A percentile compares a stretch with the other conserved stretches of the same genome.
Conservation (phyloP, 1,140 invertebrate genomes). For the Drosophila punjabiensis region DNA sequence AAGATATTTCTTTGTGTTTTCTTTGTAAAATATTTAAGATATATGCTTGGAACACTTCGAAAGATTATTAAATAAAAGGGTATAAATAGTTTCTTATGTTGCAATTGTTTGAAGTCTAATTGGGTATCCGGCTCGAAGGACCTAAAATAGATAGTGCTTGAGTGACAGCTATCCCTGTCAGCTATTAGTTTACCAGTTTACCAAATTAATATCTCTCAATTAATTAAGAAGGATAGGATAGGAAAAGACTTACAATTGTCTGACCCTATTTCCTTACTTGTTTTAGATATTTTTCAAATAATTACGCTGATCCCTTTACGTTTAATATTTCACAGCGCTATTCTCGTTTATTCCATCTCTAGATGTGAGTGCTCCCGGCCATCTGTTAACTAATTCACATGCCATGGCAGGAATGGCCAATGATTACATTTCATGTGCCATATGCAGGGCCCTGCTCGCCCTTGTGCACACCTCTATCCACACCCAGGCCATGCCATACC, state of each 20-base stretch:
- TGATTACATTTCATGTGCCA: slow-evolving; percentile 53
- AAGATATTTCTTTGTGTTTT: neutral
- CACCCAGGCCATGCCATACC: neutral
- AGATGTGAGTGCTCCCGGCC: slow-evolving; percentile 31
- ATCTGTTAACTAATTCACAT: slow-evolving; percentile 56
- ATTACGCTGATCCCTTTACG: too few species aligned
- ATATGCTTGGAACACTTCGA: neutral
- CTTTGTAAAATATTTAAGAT: too few species aligned
- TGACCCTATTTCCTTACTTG: neutral
- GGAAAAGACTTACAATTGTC: neutral
- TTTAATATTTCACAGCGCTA: neutral
- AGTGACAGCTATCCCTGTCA: neutral
- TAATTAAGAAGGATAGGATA: neutral
- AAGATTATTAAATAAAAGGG: neutral
- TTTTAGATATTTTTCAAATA: neutral
- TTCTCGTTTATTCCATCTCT: slow-evolving; percentile 16
- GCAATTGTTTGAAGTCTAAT: neutral
- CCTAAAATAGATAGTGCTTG: neutral
- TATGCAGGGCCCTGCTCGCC: slow-evolving; percentile 25
- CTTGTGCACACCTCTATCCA: slow-evolving; percentile 1
- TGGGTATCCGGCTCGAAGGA: neutral
- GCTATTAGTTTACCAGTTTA: neutral
- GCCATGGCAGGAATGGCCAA: slow-evolving; percentile 51
- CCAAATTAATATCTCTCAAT: neutral
- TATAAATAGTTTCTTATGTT: too few species aligned